Percentiles rank a stretch among this genome's conserved stretches.
Conservation (phyloP, 2,113 vertebrate genomes). For the Sebastes fasciatus region DNA sequence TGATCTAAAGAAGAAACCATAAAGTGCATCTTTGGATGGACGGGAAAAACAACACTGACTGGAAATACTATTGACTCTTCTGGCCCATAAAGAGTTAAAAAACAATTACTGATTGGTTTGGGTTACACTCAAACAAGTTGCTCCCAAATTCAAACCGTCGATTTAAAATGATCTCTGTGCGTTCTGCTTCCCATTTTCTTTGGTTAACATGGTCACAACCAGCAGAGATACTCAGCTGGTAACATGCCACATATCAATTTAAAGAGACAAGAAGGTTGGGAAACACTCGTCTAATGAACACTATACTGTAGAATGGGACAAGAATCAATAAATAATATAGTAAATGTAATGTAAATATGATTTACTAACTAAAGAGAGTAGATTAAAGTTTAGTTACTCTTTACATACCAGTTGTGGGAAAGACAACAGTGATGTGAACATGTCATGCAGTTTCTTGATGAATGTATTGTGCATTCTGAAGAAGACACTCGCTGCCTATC, state of each 20-base stretch:
- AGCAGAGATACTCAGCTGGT: background rate
- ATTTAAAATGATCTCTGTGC: too few species aligned
- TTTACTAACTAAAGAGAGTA: background rate
- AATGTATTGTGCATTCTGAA: background rate
- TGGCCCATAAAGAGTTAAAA: too few species aligned
- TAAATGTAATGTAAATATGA: background rate
- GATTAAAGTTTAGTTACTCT: background rate
- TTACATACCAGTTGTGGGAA: background rate
- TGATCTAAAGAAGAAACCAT: too few species aligned
- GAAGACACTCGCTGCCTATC: background rate
- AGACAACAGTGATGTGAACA: background rate
- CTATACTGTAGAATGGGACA: background rate
- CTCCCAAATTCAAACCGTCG: too few species aligned
- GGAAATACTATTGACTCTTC: too few species aligned
- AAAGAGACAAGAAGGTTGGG: too few species aligned
- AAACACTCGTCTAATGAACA: background rate
- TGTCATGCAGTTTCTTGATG: background rate
- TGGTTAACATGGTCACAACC: background rate
- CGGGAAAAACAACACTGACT: too few species aligned
- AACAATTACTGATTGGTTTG: too few species aligned
- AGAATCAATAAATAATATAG: background rate
- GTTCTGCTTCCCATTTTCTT: background rate
- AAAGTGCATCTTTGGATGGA: too few species aligned
- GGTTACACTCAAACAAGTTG: too few species aligned
- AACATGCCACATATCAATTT: background rate